Evolutionary conservation across 2,888 invertebrate species (phyloP), one percentile per base, ranked within the genome.

Genomic region (Sesia bembeciformis): DNA sequence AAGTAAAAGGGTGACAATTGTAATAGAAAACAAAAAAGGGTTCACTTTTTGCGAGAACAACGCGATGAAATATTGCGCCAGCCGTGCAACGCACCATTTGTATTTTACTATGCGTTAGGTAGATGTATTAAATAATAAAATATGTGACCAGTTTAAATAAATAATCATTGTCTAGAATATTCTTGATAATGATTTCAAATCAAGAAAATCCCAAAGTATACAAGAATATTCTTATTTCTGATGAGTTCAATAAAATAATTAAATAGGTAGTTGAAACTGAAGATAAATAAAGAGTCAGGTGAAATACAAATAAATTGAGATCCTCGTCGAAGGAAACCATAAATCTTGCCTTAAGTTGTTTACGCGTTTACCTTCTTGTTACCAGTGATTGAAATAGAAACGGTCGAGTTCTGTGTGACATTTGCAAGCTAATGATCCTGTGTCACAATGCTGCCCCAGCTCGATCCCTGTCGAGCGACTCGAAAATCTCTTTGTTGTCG

Each of bases 1-100:
- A 83, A 86, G 80, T 81, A 68, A 89, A 88, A 87, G 89, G 89
- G 89, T 89, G 88, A 89, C 88, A 85, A 88, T 87, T 83, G 88
- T 81, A 80, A 83, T 86, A 85, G 79, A 85, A 87, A 83, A 83
- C 81, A 81, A 84, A 84, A 87, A 88, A 81, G 87, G 86, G 83
- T 84, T 76, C 72, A 71, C 68, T 79, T 84, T 85, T 86, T 82
- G 76, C 76, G 67, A 76, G 69, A 80, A 77, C 71, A 67, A 62
- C 63, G 68, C 74, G 81, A 85, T 88, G 85, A 89, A 87, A 85
- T 86, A 88, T 87, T 79, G 80, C 79, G 76, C 87, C 80, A 85
- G 87, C 82, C 85, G 85, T 83, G 84, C 81, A 70, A 76, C 78
- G 84, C 78, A 84, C 86, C 87, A 89, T 81, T 89, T 89, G 88